Percentiles rank a stretch among this genome's conserved stretches.
Evolutionary conservation across 1,140 invertebrate genomes (phyloP).

Genomic region (Batillaria attramentaria): DNA sequence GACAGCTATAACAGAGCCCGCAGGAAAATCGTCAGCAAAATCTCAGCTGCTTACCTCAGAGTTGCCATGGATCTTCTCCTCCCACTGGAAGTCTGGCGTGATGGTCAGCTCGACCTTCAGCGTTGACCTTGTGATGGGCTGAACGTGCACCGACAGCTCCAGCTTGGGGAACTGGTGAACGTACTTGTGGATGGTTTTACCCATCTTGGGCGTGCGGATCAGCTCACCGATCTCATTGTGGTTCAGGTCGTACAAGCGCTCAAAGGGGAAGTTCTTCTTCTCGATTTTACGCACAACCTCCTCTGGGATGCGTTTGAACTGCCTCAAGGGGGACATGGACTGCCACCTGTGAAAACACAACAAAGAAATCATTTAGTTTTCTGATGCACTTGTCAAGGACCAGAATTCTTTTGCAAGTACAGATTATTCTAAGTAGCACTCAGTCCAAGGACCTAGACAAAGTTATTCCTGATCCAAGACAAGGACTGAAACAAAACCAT

Average conservation of each 20-base stretch:
- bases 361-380: too few species aligned
- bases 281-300: constrained; percentile 99
- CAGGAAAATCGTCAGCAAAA: too few species aligned
- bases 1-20: too few species aligned
- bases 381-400: too few species aligned
- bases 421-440: too few species aligned
- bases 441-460: too few species aligned
- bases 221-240: constrained; percentile 98
- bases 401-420: too few species aligned
- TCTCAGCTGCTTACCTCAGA: constrained; percentile 85
- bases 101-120: constrained; percentile 96
- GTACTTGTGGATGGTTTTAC: constrained; percentile 98
- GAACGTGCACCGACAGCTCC: constrained; percentile 95
- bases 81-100: constrained; percentile 99
- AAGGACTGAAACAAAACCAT: too few species aligned
- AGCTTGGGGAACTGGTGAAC: constrained; percentile 98
- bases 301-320: constrained; percentile 98
- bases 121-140: constrained; percentile 97
- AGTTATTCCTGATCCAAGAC: too few species aligned
- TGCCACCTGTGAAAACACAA: constrained; percentile 83
- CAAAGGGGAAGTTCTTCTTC: constrained; percentile 84
- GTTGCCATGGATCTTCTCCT: constrained; percentile 93
- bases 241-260: constrained; percentile 92
- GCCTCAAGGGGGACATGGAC: constrained; percentile 97
- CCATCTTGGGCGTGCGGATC: constrained; percentile 94